These are phyloP conservation scores for Pseudorhiza aurosa DNA, from an alignment of 30 jellyfish, hydroid and myxozoan species.

Conservation along the genomic window DNA sequence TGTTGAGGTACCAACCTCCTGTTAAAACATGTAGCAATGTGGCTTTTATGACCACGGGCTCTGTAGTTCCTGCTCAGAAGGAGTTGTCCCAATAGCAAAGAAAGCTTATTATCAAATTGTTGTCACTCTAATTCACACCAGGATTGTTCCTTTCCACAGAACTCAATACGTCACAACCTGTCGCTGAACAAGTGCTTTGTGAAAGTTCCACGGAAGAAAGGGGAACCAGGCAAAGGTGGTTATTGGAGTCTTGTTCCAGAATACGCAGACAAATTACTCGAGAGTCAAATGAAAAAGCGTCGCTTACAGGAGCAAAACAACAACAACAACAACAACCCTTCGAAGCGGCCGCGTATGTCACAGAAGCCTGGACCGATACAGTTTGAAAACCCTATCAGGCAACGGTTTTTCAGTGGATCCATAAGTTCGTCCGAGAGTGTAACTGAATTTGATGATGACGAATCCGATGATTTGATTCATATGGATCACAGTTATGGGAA, in stretches of 20 bases:
- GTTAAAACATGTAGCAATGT: too few species aligned
- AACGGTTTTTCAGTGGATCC: constrained; percentile 56
- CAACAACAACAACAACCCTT: constrained; percentile 47
- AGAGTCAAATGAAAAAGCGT: constrained; percentile 84
- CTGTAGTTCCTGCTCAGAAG: too few species aligned
- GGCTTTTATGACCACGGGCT: too few species aligned
- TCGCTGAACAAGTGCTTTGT: constrained; percentile 96
- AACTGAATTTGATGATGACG: constrained; percentile 49
- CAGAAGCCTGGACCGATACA: constrained; percentile 35
- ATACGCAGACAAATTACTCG: constrained; percentile 90
- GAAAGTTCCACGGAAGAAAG: constrained; percentile 97
- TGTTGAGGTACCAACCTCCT: too few species aligned
- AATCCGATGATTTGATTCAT: constrained; percentile 35
- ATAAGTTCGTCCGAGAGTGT: constrained; percentile 53
- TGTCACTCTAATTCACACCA: too few species aligned
- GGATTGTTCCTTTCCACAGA: constrained; percentile 51
- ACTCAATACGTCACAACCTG: constrained; percentile 98
- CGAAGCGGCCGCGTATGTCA: constrained; percentile 83
- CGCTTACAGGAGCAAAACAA: constrained; percentile 84
- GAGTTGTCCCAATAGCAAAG: too few species aligned
- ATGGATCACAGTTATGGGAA: constrained; percentile 65
- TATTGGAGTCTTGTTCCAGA: constrained; percentile 98
- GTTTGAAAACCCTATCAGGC: constrained; percentile 31
- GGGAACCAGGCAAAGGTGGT: constrained; percentile 99
- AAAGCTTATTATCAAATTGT: too few species aligned